Base-by-base conservation (phyloP, 2,888 invertebrate species). In the Endotricha flammealis region DNA sequence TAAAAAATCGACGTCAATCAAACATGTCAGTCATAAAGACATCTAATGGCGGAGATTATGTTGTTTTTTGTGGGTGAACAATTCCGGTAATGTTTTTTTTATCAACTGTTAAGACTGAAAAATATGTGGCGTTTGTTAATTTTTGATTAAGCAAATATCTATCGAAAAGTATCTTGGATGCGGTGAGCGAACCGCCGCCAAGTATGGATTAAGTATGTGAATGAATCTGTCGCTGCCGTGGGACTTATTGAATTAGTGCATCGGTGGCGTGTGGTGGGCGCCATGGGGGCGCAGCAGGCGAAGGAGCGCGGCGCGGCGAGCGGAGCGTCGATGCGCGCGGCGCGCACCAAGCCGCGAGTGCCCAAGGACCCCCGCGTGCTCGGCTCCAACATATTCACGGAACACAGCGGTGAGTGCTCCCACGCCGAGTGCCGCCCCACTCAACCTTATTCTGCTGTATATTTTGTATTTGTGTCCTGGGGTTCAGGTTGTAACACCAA, bases 251-350 rank as follows among this genome's bases (percentile, higher is more conserved):
- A 70, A 73, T 71, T 76, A 73, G 65, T 62, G 52, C 50, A 51
- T 51, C 52, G 45, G 52, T 50, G 50, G 54, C 9, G 29, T 29
- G 29, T 9, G 22, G 35, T 46, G 46, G 41, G 46, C 48, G 87
- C 74, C 77, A 96, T 96, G 96, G 96, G 96, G 82, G 95, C 95
- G 74, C 96, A 96, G 90, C 96, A 95, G 90, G 95, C 94, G 77
- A 96, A 96, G 88, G 96, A 96, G 88, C 92, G 94, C 76, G 91
- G 92, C 65, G 89, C 92, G 66, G 90, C 91, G 65, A 88, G 90
- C 73, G 93, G 90, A 64, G 91, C 91, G 67, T 91, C 93, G 57
- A 90, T 92, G 72, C 91, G 93, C 69, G 91, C 92, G 50, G 89
- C 91, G 43, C 91, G 93, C 66, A 92, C 89, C 71, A 93, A 94